Base-by-base conservation (phyloP, 2,888 invertebrate genomes). In the Luperina nickerlii region DNA sequence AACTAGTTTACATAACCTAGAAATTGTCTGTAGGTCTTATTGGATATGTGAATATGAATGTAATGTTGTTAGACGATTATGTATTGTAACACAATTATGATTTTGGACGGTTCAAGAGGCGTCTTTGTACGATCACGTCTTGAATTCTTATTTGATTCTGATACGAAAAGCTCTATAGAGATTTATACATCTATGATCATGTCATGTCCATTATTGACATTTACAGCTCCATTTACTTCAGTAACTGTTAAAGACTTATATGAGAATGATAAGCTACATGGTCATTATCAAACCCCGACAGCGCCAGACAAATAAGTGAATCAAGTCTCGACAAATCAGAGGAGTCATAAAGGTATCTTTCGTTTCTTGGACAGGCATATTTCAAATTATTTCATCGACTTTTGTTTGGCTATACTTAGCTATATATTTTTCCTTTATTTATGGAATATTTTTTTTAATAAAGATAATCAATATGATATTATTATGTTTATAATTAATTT, bases 1-100 rank as follows among this genome's bases (percentile, higher is more conserved):
- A 91, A 93, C 93, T 92, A 90, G 94, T 94, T 93, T 93, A 89
- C 90, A 87, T 90, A 90, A 82, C 86, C 78, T 83, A 82, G 79
- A 81, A 83, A 81, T 82, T 82, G 78, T 82, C 82, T 81, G 65
- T 78, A 70, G 67, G 62, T 87, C 45, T 79, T 42, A 79, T 73
- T 79, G 20, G 54, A 15, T 66, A 48, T 82, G 27, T 65, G 65
- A 69, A 62, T 79, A 65, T 57, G 60, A 66, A 82, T 75, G 63
- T 48, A n/a, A 48, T 81, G 18, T 68, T 63, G 15, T 62, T 51
- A 38, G 27, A 84, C 8, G 71, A 62, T 60, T 60, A 24, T 82
- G 20, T 0, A 27, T 76, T 42, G 38, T 15, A 63, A 57, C 1
- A 38, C 9, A n/a, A 72, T 57, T 63, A 48, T 78, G 54, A n/a